These are phyloP conservation scores for Sturnira hondurensis DNA, from an alignment of 2,113 vertebrate species.

Conservation along the genomic window DNA sequence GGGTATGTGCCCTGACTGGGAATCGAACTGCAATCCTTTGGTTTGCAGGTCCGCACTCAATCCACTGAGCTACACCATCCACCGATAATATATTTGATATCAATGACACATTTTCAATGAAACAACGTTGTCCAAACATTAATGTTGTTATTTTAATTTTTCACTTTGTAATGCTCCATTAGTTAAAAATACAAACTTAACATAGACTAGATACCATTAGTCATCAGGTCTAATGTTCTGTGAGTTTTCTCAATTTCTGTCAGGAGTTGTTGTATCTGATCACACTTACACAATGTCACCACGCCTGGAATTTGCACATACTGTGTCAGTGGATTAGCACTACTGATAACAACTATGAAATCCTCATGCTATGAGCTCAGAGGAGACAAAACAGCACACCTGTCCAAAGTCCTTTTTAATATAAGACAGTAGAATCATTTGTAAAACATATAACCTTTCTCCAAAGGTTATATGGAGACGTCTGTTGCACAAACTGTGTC, in stretches of 20 bases:
- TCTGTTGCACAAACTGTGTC: slow-evolving; percentile 92
- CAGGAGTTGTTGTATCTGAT: slow-evolving; percentile 82
- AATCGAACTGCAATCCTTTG: no score
- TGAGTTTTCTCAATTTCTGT: slow-evolving; percentile 86
- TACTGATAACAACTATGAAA: slow-evolving; percentile 87
- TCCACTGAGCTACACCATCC: no score
- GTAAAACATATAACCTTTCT: slow-evolving; percentile 92
- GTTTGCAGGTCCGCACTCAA: no score
- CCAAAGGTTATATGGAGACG: slow-evolving; percentile 93
- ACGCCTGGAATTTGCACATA: slow-evolving; percentile 84
- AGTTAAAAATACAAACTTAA: slow-evolving; percentile 94
- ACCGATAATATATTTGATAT: not conserved
- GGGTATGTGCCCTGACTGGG: no score
- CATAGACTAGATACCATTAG: slow-evolving; percentile 89
- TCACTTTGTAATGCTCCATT: slow-evolving; percentile 87
- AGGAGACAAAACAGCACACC: slow-evolving; percentile 85
- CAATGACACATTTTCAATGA: not conserved
- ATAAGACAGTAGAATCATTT: slow-evolving; percentile 91
- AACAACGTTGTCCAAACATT: not conserved
- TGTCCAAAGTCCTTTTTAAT: slow-evolving; percentile 89
- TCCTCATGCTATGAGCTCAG: slow-evolving; percentile 87
- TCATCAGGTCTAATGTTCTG: slow-evolving; percentile 87
- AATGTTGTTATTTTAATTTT: not conserved
- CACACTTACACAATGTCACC: slow-evolving; percentile 86
- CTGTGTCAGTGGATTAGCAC: slow-evolving; percentile 82